phyloP scores from a whole-genome alignment of 2,888 invertebrate genomes.

The Stenchaetothrips biformis region DNA sequence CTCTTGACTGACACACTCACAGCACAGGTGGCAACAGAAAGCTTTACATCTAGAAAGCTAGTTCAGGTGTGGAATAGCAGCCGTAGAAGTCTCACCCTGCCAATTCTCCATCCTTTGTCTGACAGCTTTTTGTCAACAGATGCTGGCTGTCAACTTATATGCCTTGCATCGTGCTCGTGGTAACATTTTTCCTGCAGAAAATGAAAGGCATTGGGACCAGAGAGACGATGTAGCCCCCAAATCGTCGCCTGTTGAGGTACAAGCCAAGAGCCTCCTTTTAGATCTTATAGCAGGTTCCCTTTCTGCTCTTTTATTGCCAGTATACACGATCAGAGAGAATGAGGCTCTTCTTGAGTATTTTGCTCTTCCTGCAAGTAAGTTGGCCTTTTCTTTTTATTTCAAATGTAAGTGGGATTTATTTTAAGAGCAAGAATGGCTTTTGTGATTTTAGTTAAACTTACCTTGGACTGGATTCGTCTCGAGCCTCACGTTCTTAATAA shows the following conservation, averaged over 20 bases:
- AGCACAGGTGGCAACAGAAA: slow-evolving; percentile 71
- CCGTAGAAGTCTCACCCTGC: neutral
- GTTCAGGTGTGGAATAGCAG: slow-evolving; percentile 51
- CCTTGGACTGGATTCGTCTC: slow-evolving; percentile 65
- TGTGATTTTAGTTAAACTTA: slow-evolving; percentile 60
- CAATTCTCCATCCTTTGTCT: neutral
- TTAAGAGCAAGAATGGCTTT: neutral
- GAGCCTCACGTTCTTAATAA: slow-evolving; percentile 53
- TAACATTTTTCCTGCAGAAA: slow-evolving; percentile 36
- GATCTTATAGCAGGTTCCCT: slow-evolving; percentile 61
- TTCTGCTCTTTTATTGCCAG: slow-evolving; percentile 64
- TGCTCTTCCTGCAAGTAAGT: slow-evolving; percentile 63
- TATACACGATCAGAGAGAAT: slow-evolving; percentile 62
- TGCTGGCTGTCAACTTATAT: slow-evolving; percentile 72
- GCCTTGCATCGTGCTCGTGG: slow-evolving; percentile 59
- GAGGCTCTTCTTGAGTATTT: slow-evolving; percentile 57
- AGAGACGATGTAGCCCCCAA: slow-evolving; percentile 39
- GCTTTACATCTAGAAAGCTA: slow-evolving; percentile 68
- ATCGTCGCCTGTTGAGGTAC: slow-evolving; percentile 55
- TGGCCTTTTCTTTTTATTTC: slow-evolving; percentile 12
- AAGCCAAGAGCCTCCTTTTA: slow-evolving; percentile 55
- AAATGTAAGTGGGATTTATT: neutral
- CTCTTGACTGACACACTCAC: slow-evolving; percentile 66
- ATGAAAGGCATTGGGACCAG: slow-evolving; percentile 45
- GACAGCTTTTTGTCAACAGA: slow-evolving; percentile 48